A percentile compares a stretch with the other conserved stretches of the same genome.
These are phyloP conservation scores for Ametastegia equiseti DNA, from an alignment of 2,888 invertebrate species.

Conservation along the genomic window DNA sequence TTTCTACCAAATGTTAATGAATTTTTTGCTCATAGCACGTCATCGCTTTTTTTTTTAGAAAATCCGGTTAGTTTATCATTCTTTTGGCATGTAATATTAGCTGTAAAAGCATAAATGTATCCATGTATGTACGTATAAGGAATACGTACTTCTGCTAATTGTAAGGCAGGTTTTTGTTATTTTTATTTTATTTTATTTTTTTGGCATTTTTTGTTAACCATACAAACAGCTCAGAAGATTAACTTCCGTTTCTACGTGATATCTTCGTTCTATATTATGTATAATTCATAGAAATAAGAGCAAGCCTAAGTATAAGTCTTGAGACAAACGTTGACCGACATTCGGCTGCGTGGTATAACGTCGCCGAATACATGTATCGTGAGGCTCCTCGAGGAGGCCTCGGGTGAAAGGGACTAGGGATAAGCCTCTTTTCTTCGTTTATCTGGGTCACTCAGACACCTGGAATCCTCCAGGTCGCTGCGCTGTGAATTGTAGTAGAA, in stretches of 20 bases:
- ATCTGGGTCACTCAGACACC: conserved; percentile 36
- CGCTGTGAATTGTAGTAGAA: conserved; percentile 11
- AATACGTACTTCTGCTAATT: not conserved
- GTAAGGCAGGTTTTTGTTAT: not conserved
- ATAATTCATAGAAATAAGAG: not conserved
- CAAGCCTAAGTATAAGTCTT: not conserved
- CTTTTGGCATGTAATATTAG: not conserved
- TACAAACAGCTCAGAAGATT: not conserved
- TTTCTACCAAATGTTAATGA: not conserved
- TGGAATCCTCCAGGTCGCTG: conserved; percentile 13
- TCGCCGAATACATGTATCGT: conserved; percentile 5
- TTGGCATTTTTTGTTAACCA: too few relatives aligned
- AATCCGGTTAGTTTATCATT: too few relatives aligned
- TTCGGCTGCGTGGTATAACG: not conserved
- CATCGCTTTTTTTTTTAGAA: not conserved
- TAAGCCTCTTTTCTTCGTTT: conserved; percentile 13
- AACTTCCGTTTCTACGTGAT: not conserved
- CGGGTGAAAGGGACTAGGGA: conserved; percentile 47
- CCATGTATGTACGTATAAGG: not conserved
- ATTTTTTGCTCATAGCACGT: not conserved
- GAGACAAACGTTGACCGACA: conserved; percentile 37
- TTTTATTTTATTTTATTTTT: not conserved
- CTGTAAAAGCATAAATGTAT: not conserved
- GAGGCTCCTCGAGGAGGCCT: not conserved
- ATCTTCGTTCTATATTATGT: not conserved